A percentile compares a stretch with the other conserved stretches of the same genome.
Conservation (phyloP, 2,888 invertebrate species). For the Drosophila colorata region DNA sequence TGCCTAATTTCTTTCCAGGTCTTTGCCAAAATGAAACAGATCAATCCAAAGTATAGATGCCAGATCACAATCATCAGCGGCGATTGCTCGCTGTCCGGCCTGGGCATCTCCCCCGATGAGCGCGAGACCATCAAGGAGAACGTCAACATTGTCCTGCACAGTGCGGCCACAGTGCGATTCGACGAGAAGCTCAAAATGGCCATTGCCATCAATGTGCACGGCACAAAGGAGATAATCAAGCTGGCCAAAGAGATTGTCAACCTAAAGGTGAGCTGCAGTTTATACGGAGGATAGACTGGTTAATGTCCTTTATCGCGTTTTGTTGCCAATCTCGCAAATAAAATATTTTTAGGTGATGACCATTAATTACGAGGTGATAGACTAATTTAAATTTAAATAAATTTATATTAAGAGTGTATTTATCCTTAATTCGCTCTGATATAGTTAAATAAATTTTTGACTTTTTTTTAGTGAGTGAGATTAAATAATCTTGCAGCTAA, state of each 20-base stretch:
- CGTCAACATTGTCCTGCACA: constrained; percentile 91
- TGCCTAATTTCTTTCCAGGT: constrained; percentile 55
- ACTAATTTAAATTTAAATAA: no score
- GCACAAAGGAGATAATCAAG: constrained; percentile 88
- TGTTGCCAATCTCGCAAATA: no score
- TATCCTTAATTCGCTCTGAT: no score
- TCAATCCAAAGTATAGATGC: constrained; percentile 81
- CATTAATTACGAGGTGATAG: no score
- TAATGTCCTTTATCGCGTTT: no score
- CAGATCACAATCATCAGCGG: constrained; percentile 85
- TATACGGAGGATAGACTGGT: no score
- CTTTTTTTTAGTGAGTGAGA: no score
- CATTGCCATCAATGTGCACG: constrained; percentile 90
- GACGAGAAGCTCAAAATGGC: constrained; percentile 91
- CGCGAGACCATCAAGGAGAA: constrained; percentile 83
- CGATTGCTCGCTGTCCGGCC: constrained; percentile 83
- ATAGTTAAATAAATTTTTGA: no score
- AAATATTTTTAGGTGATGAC: no score
- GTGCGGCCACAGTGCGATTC: constrained; percentile 95
- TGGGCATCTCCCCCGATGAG: constrained; percentile 84
- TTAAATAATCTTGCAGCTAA: no score
- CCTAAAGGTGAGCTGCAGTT: constrained; percentile 86
- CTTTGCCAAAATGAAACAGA: constrained; percentile 79
- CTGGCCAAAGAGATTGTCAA: constrained; percentile 88
- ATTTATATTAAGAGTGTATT: no score